Evolutionary conservation across 2,113 vertebrate genomes (phyloP).

Genomic region (Mesitornis unicolor): DNA sequence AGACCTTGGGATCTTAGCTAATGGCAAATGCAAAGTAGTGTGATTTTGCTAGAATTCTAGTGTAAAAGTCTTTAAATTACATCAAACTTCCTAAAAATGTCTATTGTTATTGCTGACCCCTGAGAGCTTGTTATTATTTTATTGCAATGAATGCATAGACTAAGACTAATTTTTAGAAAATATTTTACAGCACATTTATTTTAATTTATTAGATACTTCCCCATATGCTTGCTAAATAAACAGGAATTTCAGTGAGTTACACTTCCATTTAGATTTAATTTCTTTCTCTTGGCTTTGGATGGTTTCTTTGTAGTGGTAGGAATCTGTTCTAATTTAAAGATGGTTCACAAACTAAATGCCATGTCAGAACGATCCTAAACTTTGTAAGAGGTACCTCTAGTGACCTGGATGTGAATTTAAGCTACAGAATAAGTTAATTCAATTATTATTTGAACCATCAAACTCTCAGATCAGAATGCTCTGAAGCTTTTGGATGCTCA

Average conservation of each 20-base stretch:
- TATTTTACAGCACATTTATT: neutral
- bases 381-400: neutral
- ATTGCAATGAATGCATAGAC: neutral
- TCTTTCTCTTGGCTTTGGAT: neutral
- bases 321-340: neutral
- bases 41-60: neutral
- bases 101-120: neutral
- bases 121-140: neutral
- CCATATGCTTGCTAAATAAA: fast-evolving
- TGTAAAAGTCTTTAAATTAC: neutral
- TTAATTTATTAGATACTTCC: neutral
- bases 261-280: neutral
- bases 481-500: neutral
- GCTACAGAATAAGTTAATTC: neutral
- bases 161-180: neutral
- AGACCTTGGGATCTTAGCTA: neutral
- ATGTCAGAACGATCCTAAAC: neutral
- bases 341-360: neutral
- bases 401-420: neutral
- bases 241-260: neutral
- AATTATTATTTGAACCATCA: neutral
- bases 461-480: neutral
- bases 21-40: neutral
- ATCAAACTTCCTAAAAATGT: neutral
- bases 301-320: neutral